Base-by-base conservation (phyloP, 2,797 vertebrate species). In the Pipistrellus kuhlii region DNA sequence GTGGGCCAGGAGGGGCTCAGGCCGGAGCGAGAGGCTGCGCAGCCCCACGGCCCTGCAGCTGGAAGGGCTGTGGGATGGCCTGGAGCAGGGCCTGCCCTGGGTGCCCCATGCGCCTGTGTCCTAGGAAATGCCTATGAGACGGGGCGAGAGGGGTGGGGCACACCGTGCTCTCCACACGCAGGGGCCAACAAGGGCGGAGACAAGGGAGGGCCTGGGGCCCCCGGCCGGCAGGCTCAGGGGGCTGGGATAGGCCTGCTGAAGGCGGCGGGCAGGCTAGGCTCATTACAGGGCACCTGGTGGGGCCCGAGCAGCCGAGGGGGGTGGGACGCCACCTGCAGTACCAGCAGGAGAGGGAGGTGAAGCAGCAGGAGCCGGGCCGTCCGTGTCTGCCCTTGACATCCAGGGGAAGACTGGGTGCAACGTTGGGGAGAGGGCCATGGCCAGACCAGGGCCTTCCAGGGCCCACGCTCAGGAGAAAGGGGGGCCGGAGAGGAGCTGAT, bases 311-410 rank as follows among this genome's bases (percentile, higher is more conserved):
- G 55, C 35, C 2, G 53, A 35, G 11, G 77, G 35, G 23, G 32
- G 51, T 11, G 21, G 30, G 57, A 35, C 6, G 53, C 53, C 53
- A 0, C 53, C 53, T 59, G 57, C 21, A 27, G 57, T 27, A 1
- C 18, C 35, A 14, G 35, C 35, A 4, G 48, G 83, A 0, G 32
- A 57, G 68, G 3, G 32, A 23, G 83, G 17, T 12, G 6, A 25
- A 68, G 41, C 38, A 4, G 20, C 53, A 20, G 68, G 35, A 23
- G 5, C 30, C 8, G 0, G 18, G 69, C 32, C 30, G 8, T n/a
- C 13, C 9, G n/a, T 8, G 20, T 7, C 12, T 8, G 18, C 27
- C 35, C 25, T 71, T 0, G 25, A 23, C 4, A 25, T 27, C 6
- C 15, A 30, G 55, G 77, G 27, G 51, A 48, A 3, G 30, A 44